A percentile compares a stretch with the other conserved stretches of the same genome.
phyloP scores from a whole-genome alignment of 1,140 invertebrate genomes.

The Cherax quadricarinatus region DNA sequence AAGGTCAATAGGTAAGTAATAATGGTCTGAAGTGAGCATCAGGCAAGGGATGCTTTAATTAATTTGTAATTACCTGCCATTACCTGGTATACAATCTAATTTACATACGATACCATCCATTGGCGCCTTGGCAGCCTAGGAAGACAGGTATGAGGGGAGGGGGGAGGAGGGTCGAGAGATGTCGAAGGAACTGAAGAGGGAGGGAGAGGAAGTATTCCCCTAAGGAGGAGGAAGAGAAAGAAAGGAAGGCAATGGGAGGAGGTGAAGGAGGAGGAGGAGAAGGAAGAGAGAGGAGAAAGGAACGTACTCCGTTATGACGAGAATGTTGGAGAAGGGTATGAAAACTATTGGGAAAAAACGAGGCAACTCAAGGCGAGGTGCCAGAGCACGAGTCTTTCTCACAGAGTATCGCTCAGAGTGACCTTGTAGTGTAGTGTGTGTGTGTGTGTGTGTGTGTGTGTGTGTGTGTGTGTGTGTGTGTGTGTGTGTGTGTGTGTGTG shows the following conservation, averaged over 20 bases:
- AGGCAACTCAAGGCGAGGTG: background rate
- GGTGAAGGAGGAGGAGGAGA: background rate
- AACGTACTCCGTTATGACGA: background rate
- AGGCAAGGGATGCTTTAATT: constrained; percentile 45
- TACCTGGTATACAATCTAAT: constrained; percentile 63
- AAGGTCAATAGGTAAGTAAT: constrained; percentile 42
- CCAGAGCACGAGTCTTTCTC: background rate
- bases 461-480: background rate
- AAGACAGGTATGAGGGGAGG: constrained; percentile 13
- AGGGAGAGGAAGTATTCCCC: background rate
- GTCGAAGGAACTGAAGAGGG: background rate
- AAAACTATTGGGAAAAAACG: background rate
- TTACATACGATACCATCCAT: constrained; percentile 56
- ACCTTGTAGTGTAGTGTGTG: background rate
- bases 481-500: no score
- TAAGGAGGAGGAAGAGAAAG: background rate
- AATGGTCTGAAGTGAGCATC: constrained; percentile 32
- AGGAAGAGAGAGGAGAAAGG: constrained; percentile 16
- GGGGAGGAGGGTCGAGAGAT: background rate
- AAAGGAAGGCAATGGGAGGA: background rate
- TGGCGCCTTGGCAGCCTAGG: background rate
- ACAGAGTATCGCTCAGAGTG: background rate
- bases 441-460: background rate
- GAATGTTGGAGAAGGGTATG: background rate
- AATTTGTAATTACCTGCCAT: constrained; percentile 68